These are phyloP conservation scores for Phengaris arion DNA, from an alignment of 2,888 invertebrate genomes.

Conservation along the genomic window DNA sequence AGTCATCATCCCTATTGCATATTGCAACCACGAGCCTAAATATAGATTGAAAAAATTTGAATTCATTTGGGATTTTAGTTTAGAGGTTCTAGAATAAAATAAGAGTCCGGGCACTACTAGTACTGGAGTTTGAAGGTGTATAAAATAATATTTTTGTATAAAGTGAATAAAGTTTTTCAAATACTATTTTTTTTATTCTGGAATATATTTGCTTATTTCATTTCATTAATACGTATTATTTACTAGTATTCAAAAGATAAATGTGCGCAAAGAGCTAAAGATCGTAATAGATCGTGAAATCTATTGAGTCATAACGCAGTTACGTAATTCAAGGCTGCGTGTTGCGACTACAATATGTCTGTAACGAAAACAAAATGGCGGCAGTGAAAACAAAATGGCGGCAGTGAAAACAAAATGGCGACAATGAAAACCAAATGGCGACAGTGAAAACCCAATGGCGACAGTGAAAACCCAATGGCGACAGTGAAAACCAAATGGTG, in stretches of 20 bases:
- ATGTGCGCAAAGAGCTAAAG: not conserved
- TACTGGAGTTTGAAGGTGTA: no score
- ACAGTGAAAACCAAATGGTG: no score
- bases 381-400: not conserved
- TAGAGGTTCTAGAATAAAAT: no score
- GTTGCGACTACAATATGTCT: constrained; percentile 3
- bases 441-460: not conserved
- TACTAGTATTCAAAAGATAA: not conserved
- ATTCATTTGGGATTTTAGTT: no score
- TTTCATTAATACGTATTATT: not conserved
- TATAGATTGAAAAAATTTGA: no score
- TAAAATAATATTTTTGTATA: no score
- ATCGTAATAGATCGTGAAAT: not conserved
- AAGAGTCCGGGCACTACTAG: no score
- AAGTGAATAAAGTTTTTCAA: no score
- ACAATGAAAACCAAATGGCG: not conserved
- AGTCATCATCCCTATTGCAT: no score
- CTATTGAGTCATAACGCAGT: constrained; percentile 22
- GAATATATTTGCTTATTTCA: not conserved
- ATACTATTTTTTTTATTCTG: not conserved
- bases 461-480: constrained; percentile 23
- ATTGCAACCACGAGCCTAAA: no score
- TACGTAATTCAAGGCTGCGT: constrained; percentile 28
- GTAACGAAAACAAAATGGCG: not conserved
- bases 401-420: constrained; percentile 25